Conservation (phyloP, 2,113 vertebrate genomes). For the Macaca mulatta region DNA sequence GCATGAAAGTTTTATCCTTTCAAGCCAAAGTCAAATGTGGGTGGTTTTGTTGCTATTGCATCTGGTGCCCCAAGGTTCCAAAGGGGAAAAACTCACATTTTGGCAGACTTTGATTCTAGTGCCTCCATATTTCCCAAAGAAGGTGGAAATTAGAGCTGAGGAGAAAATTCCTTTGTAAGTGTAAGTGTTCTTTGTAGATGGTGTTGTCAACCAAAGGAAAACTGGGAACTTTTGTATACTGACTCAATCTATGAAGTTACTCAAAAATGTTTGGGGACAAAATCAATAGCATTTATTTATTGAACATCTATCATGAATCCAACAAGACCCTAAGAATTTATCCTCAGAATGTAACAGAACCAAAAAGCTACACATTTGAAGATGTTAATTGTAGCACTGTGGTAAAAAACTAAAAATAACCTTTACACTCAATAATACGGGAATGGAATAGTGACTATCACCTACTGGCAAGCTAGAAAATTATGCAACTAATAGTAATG, state of each 20-base stretch:
- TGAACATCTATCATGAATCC: background rate
- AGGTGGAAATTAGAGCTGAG: background rate
- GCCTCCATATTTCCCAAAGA: background rate
- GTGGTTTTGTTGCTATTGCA: background rate
- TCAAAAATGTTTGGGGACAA: background rate
- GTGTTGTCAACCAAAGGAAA: background rate
- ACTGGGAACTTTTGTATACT: background rate
- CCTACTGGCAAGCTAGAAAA: background rate
- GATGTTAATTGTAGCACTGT: background rate
- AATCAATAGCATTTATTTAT: conserved; percentile 20
- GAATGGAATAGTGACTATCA: background rate
- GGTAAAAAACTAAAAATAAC: conserved; percentile 32
- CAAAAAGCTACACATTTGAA: conserved; percentile 6
- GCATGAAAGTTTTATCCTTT: background rate
- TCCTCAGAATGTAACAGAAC: background rate
- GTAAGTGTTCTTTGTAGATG: background rate
- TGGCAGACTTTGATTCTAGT: background rate
- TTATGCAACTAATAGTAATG: background rate
- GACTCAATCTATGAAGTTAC: background rate
- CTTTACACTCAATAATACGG: background rate
- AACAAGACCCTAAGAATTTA: background rate
- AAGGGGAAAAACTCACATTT: background rate
- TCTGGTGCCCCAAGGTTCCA: background rate
- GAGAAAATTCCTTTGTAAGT: background rate
- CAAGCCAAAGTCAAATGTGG: background rate